These are phyloP conservation scores for Ctenoplectra terminalis DNA, from an alignment of 1,140 invertebrate genomes.

Conservation along the genomic window DNA sequence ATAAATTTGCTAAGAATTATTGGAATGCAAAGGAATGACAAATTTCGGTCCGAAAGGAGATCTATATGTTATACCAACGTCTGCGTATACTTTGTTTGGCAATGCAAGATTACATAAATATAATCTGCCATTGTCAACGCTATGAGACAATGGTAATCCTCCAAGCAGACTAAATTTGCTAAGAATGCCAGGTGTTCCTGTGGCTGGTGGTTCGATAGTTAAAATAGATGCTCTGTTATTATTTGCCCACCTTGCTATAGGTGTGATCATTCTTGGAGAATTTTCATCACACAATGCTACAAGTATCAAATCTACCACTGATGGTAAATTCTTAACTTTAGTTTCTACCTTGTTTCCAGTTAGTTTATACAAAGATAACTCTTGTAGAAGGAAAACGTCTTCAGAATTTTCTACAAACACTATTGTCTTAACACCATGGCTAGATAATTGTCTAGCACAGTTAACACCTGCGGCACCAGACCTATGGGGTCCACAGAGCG, in stretches of 20 bases:
- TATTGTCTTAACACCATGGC: constrained; percentile 90
- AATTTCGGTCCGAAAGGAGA: constrained; percentile 95
- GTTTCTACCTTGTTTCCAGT: constrained; percentile 84
- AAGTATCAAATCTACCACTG: constrained; percentile 87
- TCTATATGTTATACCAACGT: constrained; percentile 91
- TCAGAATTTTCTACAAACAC: constrained; percentile 86
- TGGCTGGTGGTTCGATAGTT: constrained; percentile 90
- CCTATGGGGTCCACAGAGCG: constrained; percentile 88
- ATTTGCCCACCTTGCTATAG: constrained; percentile 86
- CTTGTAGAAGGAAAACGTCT: constrained; percentile 82
- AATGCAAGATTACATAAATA: constrained; percentile 94
- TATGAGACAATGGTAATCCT: constrained; percentile 89
- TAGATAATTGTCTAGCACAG: constrained; percentile 91
- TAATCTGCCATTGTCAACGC: constrained; percentile 88
- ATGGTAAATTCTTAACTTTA: constrained; percentile 84
- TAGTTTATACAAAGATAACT: constrained; percentile 86
- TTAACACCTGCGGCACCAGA: constrained; percentile 89
- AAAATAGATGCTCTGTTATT: constrained; percentile 90
- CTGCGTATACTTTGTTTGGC: constrained; percentile 89
- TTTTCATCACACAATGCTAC: constrained; percentile 85
- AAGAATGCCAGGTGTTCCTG: constrained; percentile 86
- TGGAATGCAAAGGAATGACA: constrained; percentile 92
- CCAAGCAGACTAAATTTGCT: constrained; percentile 90
- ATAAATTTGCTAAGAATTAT: constrained; percentile 80
- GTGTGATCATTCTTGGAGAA: constrained; percentile 77